A percentile compares a stretch with the other conserved stretches of the same genome.
These are phyloP conservation scores for Oedothorax gibbosus DNA, from an alignment of 1,140 invertebrate genomes.

Conservation along the genomic window DNA sequence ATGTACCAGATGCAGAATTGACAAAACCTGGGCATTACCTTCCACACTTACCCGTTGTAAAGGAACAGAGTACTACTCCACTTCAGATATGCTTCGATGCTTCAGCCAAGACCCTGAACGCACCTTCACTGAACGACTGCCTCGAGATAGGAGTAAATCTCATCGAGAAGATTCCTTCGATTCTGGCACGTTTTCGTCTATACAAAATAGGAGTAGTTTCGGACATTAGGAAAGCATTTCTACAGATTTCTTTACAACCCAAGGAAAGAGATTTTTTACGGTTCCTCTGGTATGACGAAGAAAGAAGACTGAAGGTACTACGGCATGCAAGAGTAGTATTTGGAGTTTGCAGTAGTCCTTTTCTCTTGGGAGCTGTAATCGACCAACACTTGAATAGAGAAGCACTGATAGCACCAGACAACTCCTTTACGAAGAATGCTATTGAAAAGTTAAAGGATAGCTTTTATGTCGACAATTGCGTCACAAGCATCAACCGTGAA, in stretches of 20 bases:
- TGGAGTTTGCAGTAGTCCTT: conserved; percentile 6
- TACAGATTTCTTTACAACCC: conserved; percentile 22
- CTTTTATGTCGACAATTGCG: conserved; percentile 37
- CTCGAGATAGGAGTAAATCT: conserved; percentile 28
- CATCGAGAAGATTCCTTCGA: conserved; percentile 21
- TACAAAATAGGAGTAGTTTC: conserved; percentile 22
- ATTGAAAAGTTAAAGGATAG: conserved; percentile 17
- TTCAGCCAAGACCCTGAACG: conserved; percentile 1
- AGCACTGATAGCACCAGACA: background rate
- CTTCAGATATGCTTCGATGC: background rate
- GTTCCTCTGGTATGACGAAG: conserved; percentile 26
- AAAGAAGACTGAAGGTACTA: background rate
- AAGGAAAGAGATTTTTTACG: conserved; percentile 10
- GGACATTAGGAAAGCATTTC: conserved; percentile 26
- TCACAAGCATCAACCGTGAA: background rate
- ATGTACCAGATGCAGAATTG: background rate
- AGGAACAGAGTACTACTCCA: background rate
- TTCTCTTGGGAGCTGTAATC: background rate
- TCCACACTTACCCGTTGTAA: background rate
- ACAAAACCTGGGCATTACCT: background rate
- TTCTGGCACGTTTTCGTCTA: conserved; percentile 24
- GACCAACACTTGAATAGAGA: conserved; percentile 11
- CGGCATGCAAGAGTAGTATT: conserved; percentile 11
- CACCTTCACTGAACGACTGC: conserved; percentile 14
- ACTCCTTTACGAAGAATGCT: background rate